phyloP scores from a whole-genome alignment of 2,888 invertebrate genomes.

The Therioaphis trifolii region DNA sequence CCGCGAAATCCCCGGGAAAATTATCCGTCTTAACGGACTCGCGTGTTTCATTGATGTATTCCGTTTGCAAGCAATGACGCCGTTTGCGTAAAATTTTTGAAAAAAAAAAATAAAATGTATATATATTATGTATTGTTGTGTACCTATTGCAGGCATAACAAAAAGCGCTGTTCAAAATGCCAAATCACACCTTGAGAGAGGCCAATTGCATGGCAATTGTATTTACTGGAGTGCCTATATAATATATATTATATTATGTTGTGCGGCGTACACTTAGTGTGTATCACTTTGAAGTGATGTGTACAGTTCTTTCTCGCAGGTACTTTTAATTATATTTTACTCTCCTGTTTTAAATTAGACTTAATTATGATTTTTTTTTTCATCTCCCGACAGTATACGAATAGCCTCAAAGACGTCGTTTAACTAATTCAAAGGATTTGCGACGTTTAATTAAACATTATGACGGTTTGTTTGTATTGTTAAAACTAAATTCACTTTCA shows the following conservation, averaged over 20 bases:
- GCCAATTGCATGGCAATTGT: conserved; percentile 28
- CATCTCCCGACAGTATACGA: neutral
- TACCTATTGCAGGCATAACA: neutral
- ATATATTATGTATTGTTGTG: neutral
- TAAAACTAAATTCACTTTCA: conserved; percentile 12
- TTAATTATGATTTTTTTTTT: neutral
- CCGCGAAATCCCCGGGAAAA: conserved; percentile 11
- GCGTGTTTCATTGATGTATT: conserved; percentile 20
- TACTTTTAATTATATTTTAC: neutral
- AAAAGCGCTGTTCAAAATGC: conserved; percentile 5
- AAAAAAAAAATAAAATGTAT: neutral
- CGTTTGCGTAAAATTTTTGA: neutral
- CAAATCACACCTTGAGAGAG: conserved; percentile 28
- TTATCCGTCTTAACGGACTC: neutral
- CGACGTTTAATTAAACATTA: neutral
- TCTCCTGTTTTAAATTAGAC: neutral
- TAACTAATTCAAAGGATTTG: neutral
- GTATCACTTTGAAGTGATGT: conserved; percentile 14
- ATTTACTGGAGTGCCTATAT: neutral
- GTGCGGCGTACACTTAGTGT: too few relatives aligned
- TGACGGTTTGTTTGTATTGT: neutral
- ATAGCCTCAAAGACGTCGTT: conserved; percentile 4
- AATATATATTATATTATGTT: neutral
- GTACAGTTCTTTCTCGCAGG: conserved; percentile 4
- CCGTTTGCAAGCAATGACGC: neutral